Percentiles rank a stretch among this genome's conserved stretches.
These are phyloP conservation scores for Trochalopteron elliotii DNA, from an alignment of 2,113 vertebrate genomes.

Conservation along the genomic window DNA sequence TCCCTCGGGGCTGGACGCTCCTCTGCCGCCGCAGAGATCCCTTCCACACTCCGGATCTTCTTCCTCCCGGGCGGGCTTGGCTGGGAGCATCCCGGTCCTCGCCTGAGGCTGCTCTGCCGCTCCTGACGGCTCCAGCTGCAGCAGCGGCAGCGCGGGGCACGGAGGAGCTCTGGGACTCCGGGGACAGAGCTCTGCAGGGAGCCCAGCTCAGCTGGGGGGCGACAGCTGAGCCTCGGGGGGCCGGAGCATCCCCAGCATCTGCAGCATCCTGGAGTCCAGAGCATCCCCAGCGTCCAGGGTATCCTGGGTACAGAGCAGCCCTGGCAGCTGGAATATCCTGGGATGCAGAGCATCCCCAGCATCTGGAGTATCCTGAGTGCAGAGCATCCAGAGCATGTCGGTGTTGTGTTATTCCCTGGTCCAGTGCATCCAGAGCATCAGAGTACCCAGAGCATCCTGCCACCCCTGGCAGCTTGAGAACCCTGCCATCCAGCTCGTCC, in stretches of 20 bases:
- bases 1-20: background rate
- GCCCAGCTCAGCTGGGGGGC: background rate
- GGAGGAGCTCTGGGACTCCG: background rate
- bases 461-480: background rate
- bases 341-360: background rate
- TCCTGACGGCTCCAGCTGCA: background rate
- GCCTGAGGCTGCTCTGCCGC: background rate
- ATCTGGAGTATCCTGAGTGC: background rate
- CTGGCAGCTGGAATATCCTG: background rate
- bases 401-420: background rate
- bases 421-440: background rate
- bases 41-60: background rate
- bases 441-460: background rate
- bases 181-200: background rate
- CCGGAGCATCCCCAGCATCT: background rate
- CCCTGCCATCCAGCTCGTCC: background rate
- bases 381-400: background rate
- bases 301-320: background rate
- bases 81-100: background rate
- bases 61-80: background rate
- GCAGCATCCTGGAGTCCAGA: background rate
- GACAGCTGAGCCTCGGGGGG: background rate
- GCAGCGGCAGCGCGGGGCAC: background rate
- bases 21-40: background rate
- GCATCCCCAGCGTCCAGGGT: background rate